Base-by-base conservation (phyloP, 2,888 invertebrate species). In the Laspeyria flexula region DNA sequence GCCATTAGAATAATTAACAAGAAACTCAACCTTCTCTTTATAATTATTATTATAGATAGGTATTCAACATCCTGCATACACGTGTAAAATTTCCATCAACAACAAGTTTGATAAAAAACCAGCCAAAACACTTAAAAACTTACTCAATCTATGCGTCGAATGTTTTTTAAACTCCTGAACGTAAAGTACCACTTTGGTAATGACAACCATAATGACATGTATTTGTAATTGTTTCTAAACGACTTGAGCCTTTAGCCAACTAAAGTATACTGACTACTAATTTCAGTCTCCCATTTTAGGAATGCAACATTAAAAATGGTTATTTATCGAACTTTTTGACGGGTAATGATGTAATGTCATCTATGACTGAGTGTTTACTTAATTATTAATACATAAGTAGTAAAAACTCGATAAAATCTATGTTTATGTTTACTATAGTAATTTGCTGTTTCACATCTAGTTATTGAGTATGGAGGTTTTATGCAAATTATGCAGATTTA, bases 341-440 rank as follows among this genome's bases (percentile, higher is more conserved):
- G 65, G 71, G 46, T 68, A 42, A 64, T 85, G 86, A 86, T 77
- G 81, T 86, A 21, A 5, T 73, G 35, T 41, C 42, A 56, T 54
- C 67, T 7, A 25, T 77, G 71, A 75, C 64, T n/a, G 57, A 21
- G 39, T 63, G 58, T 65, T 70, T 72, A 67, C 67, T 55, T 65
- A 67, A 61, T 39, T 53, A 56, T 55, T 48, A 68, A 66, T 31
- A 27, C 12, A 34, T 34, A 34, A 15, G 16, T 21, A 13, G 31
- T 44, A 30, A 34, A 38, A 31, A 38, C 16, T 9, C 3, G 15
- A 1, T 16, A 75, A 69, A 65, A 68, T 56, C 55, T 46, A 34
- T 69, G 62, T 71, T 72, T 65, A 63, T 66, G 56, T 21, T 3
- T 21, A 5, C 5, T 21, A n/a, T 55, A 53, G 35, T n/a, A 47